phyloP scores from a whole-genome alignment of 2,797 vertebrate species.

The Pagetopsis macropterus region DNA sequence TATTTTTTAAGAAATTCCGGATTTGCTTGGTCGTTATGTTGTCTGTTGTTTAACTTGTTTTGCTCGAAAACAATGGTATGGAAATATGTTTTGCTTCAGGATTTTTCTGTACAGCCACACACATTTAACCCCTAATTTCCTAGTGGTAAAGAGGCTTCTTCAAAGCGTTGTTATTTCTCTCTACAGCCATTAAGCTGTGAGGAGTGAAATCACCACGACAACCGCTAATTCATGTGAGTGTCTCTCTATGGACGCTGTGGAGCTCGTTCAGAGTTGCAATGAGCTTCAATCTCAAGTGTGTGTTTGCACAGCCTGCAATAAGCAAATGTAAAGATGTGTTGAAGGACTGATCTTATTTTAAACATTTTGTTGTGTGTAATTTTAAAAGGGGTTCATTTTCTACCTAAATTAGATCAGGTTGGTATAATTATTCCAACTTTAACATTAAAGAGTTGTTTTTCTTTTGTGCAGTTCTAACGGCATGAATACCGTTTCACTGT shows the following conservation, averaged over 20 bases:
- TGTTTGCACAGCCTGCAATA: not conserved
- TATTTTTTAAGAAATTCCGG: not conserved
- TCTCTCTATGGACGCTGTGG: not conserved
- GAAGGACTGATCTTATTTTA: too few species aligned
- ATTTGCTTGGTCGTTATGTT: not conserved
- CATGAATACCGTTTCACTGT: not conserved
- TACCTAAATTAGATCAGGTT: too few species aligned
- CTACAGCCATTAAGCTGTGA: not conserved
- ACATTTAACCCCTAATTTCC: not conserved
- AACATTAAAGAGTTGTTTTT: not conserved
- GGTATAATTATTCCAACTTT: not conserved
- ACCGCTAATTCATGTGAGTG: not conserved
- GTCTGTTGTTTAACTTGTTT: not conserved
- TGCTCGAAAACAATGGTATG: not conserved
- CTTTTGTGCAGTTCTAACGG: not conserved
- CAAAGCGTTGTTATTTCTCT: not conserved
- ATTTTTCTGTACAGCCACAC: not conserved
- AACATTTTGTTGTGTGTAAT: not conserved
- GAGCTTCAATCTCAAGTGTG: not conserved
- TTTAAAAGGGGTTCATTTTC: not conserved
- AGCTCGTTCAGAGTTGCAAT: slow-evolving; percentile 2
- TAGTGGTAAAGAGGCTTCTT: not conserved
- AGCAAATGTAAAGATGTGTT: not conserved
- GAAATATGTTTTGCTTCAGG: not conserved
- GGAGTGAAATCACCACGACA: slow-evolving; percentile 20